Conservation (phyloP, 2,797 vertebrate genomes). For the Pitangus sulphuratus region DNA sequence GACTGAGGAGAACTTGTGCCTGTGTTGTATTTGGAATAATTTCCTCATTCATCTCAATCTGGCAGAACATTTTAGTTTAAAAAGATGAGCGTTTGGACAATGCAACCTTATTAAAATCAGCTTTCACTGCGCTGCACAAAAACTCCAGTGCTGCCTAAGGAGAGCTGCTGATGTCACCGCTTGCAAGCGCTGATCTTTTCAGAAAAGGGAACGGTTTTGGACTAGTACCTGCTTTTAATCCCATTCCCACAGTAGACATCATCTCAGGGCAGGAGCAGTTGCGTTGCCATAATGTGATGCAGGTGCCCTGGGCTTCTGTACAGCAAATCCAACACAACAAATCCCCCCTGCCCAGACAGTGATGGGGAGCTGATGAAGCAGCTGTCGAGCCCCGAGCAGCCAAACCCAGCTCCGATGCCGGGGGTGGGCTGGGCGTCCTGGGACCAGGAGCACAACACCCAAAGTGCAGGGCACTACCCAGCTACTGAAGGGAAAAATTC, state of each 20-base stretch:
- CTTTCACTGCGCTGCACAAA: background rate
- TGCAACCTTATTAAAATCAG: background rate
- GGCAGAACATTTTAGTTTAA: background rate
- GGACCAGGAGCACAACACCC: slow-evolving; percentile 46
- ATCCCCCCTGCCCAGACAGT: slow-evolving; percentile 11
- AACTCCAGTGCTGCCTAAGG: background rate
- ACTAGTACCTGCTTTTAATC: background rate
- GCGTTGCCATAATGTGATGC: slow-evolving; percentile 21
- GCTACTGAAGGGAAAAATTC: slow-evolving; percentile 36
- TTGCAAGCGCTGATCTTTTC: background rate
- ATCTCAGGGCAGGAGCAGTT: background rate
- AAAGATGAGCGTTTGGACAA: background rate
- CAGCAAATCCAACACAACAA: slow-evolving; percentile 30
- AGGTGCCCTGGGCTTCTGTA: slow-evolving; percentile 16
- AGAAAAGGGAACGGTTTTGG: background rate
- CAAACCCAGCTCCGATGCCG: background rate
- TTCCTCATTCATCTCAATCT: slow-evolving; percentile 5
- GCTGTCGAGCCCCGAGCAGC: slow-evolving; percentile 42
- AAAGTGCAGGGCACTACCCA: background rate
- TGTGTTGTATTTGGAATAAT: background rate
- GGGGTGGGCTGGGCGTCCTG: background rate
- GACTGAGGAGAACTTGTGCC: background rate
- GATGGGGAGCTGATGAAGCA: slow-evolving; percentile 34
- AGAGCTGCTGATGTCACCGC: background rate
- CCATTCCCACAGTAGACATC: background rate